Base-by-base conservation (phyloP, 2,888 invertebrate genomes). In the Tenodera sinensis region DNA sequence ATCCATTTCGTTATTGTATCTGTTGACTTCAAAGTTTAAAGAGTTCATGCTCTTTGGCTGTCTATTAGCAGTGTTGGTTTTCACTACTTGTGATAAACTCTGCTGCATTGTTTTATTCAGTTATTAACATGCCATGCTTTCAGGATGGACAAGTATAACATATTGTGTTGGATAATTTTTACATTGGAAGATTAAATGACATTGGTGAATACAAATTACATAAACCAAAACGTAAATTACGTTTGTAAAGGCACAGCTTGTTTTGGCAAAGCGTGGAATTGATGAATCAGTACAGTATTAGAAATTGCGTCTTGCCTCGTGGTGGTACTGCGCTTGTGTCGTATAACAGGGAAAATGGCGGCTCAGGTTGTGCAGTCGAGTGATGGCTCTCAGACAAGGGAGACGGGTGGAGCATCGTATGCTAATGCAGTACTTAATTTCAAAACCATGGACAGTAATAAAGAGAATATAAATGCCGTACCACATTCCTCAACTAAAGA, bases 351-450 rank as follows among this genome's bases (percentile, higher is more conserved):
- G 81, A 90, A 90, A 88, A 90, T 90, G 90, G 90, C 90, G 86
- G 90, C 90, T 89, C 90, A 90, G 88, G 90, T 90, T n/a, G 90
- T 86, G 81, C 89, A 90, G 89, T 89, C 90, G 71, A 88, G 89
- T 85, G 90, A 90, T 83, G 90, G 90, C 71, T 88, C 90, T 54
- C 90, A 90, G 54, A 89, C 28, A n/a, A 90, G 89, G 85, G 92
- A 91, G 83, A 90, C 90, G 93, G 94, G 95, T 91, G 96, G 95
- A 92, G 95, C 95, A 92, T 96, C 96, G 89, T 96, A 96, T 93
- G 96, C 96, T 91, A 96, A 94, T 93, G 95, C 96, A 91, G 96
- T 96, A 92, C 94, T 96, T 92, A 96, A 96, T 94, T 95, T 95
- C 92, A 94, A 94, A 92, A 94, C 93, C 89, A 93, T 94, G 91